Base-by-base conservation (phyloP, 2,113 vertebrate species). In the Macquaria australasica region DNA sequence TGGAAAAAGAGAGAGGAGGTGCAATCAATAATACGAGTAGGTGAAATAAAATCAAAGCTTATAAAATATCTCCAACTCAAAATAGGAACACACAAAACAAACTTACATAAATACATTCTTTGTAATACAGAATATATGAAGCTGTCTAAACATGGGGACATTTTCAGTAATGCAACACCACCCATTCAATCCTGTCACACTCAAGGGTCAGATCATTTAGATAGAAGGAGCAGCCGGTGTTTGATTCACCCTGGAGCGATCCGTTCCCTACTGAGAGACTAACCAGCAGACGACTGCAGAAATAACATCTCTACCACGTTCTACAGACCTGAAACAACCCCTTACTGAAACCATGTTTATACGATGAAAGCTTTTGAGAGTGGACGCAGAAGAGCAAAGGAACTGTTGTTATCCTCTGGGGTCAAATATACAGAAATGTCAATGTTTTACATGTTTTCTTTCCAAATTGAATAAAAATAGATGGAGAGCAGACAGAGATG, bases 41-140 rank as follows among this genome's bases (percentile, higher is more conserved):
- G 89, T 85, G 85, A 89, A 83, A 63, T 64, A 23, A 82, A 82
- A 84, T 85, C 37, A 89, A 88, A 88, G 84, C 73, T 73, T 53
- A 34, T 66, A 18, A 81, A 77, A 67, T 16, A 56, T 67, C 39
- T 11, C 16, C 31, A 25, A 59, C 55, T 68, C 23, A 79, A 70
- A 87, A 79, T 34, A 82, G 67, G 2, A 8, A 45, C 11, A 21
- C 83, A 66, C 48, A 70, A 73, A 60, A 45, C 67, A 70, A 39
- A 59, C 34, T 53, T 83, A 75, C 55, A 81, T 83, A 37, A 87
- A 83, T 66, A 50, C 55, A 80, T 58, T 55, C 25, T 53, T 28
- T 43, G 25, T 48, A n/a, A 59, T 20, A 37, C 25, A 20, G 37
- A 79, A 71, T 20, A 34, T 25, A 8, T 50, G 39, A 56, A 28